Conservation (phyloP, 2,797 vertebrate species). For the Pantherophis alleghaniensis region DNA sequence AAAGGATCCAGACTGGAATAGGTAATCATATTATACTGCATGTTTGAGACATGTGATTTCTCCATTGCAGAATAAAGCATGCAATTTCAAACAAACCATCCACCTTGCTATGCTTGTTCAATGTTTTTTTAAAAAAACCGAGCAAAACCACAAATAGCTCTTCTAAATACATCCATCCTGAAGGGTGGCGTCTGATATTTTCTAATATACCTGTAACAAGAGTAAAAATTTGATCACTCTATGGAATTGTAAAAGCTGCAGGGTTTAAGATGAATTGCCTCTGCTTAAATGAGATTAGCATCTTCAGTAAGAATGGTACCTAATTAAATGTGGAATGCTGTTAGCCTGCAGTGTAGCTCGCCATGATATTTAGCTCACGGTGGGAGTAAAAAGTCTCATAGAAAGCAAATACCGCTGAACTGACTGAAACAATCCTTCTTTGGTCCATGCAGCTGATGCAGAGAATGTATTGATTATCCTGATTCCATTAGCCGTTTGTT, state of each 20-base stretch:
- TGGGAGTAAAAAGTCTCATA: background rate
- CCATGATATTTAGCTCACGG: background rate
- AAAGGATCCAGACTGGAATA: background rate
- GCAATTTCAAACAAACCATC: background rate
- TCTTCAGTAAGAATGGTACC: background rate
- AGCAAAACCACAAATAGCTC: background rate
- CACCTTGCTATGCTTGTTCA: background rate
- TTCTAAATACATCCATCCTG: background rate
- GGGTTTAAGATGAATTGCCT: background rate
- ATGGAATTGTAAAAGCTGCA: background rate
- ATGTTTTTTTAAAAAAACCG: background rate
- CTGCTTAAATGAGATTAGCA: background rate
- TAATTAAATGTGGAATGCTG: background rate
- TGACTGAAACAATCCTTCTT: background rate
- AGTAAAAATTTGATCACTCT: background rate
- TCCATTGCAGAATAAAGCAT: background rate
- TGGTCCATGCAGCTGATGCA: background rate
- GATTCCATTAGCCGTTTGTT: background rate
- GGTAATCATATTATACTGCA: background rate
- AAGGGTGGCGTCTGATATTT: background rate
- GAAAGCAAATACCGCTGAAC: background rate
- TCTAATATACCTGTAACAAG: background rate
- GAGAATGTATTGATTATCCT: background rate
- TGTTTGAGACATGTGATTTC: background rate
- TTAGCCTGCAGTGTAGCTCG: background rate